These are phyloP conservation scores for Diglossa cyanea DNA, from an alignment of 2,797 vertebrate species.

Conservation along the genomic window DNA sequence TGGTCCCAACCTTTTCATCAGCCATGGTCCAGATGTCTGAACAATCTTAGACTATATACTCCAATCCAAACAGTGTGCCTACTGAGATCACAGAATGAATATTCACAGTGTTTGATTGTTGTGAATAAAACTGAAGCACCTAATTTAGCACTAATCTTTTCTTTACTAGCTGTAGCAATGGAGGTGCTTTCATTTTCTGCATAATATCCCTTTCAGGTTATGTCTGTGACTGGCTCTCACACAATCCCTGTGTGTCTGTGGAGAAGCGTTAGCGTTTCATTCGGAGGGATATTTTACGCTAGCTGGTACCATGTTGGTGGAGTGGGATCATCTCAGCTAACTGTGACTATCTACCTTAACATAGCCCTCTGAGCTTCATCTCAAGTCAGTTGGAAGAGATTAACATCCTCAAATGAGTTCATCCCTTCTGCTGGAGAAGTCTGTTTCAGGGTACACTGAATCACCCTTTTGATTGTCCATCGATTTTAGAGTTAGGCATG, in stretches of 20 bases:
- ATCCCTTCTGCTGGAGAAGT: background rate
- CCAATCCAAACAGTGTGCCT: background rate
- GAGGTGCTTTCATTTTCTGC: background rate
- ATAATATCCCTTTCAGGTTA: background rate
- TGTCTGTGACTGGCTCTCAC: background rate
- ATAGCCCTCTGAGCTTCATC: background rate
- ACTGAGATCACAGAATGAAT: background rate
- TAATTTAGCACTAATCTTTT: background rate
- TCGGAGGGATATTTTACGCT: background rate
- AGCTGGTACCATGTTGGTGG: background rate
- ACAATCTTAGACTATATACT: background rate
- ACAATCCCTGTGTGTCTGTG: background rate
- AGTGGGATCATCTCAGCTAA: background rate
- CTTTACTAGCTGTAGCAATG: background rate
- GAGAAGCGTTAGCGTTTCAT: background rate
- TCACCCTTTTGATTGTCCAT: background rate
- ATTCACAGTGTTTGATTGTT: background rate
- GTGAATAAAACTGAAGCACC: background rate
- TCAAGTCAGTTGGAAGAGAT: background rate
- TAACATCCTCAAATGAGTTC: background rate
- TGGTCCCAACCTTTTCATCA: background rate
- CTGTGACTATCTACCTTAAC: background rate
- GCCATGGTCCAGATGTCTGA: background rate
- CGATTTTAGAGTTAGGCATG: background rate
- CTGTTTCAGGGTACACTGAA: background rate